Evolutionary conservation across 2,113 vertebrate species (phyloP).

Genomic region (Neolamprologus devosi): DNA sequence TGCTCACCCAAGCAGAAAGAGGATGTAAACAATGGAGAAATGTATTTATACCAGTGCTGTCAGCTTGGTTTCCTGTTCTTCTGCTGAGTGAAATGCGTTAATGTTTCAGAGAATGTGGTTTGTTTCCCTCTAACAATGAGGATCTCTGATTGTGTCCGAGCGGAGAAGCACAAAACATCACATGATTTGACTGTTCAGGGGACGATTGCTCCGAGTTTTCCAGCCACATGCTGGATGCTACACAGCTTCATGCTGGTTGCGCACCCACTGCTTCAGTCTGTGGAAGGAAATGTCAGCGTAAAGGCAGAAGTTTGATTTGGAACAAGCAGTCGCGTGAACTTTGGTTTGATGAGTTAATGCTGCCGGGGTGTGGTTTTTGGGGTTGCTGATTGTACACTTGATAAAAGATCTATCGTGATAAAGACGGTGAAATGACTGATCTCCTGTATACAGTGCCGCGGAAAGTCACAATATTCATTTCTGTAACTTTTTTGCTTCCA

Average conservation of each 20-base stretch:
- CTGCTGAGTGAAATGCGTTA: neutral
- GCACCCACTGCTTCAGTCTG: neutral
- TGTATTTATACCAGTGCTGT: neutral
- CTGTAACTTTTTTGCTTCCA: neutral
- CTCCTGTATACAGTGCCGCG: neutral
- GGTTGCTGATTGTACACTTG: neutral
- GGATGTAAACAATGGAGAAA: neutral
- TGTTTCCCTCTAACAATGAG: neutral
- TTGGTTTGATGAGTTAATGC: neutral
- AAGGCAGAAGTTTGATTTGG: neutral
- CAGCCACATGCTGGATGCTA: neutral
- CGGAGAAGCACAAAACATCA: constrained; percentile 5
- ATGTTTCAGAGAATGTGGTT: neutral
- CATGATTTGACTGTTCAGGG: neutral
- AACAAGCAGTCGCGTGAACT: neutral
- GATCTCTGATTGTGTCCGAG: neutral
- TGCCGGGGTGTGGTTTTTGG: neutral
- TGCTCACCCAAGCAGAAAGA: neutral
- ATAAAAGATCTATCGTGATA: neutral
- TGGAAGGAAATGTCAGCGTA: neutral
- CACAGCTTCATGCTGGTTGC: neutral
- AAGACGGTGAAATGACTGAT: neutral
- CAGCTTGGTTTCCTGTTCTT: neutral
- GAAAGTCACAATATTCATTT: neutral
- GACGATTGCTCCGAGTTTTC: neutral